Conservation (phyloP, 2,888 invertebrate species). For the Calliphora vomitoria region DNA sequence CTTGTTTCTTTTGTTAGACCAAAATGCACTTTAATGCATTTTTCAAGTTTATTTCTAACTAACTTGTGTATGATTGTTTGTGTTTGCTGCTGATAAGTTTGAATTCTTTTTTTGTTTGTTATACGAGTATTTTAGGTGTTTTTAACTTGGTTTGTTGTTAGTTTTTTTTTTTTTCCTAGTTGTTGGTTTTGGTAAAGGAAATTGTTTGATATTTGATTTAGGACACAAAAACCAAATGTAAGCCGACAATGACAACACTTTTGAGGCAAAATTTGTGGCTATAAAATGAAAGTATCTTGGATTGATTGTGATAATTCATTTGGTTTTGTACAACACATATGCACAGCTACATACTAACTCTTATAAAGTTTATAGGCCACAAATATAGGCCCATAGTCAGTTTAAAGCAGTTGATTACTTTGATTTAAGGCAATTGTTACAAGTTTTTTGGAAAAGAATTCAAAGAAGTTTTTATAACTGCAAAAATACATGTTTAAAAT, state of each 20-base stretch:
- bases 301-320: constrained; percentile 68
- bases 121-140: constrained; percentile 41
- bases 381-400: not conserved
- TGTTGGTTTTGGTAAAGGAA: constrained; percentile 41
- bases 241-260: constrained; percentile 76
- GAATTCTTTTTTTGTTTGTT: not conserved
- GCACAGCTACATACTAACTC: not conserved
- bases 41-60: constrained; percentile 19
- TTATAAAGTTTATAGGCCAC: not conserved
- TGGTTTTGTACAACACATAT: constrained; percentile 45
- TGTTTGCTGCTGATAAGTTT: constrained; percentile 1
- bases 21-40: constrained; percentile 68
- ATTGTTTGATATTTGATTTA: constrained; percentile 68
- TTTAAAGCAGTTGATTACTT: constrained; percentile 18
- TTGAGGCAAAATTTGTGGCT: constrained; percentile 77
- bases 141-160: constrained; percentile 35
- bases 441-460: not conserved
- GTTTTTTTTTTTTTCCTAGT: not conserved
- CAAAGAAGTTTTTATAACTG: not conserved
- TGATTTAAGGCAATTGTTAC: constrained; percentile 46
- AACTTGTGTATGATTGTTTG: not conserved
- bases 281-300: constrained; percentile 65
- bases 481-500: not conserved
- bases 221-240: constrained; percentile 70
- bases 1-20: constrained; percentile 30